Evolutionary conservation across 2,888 invertebrate species (phyloP), one percentile per base, ranked within the genome.

Genomic region (Peribatodes rhomboidaria): DNA sequence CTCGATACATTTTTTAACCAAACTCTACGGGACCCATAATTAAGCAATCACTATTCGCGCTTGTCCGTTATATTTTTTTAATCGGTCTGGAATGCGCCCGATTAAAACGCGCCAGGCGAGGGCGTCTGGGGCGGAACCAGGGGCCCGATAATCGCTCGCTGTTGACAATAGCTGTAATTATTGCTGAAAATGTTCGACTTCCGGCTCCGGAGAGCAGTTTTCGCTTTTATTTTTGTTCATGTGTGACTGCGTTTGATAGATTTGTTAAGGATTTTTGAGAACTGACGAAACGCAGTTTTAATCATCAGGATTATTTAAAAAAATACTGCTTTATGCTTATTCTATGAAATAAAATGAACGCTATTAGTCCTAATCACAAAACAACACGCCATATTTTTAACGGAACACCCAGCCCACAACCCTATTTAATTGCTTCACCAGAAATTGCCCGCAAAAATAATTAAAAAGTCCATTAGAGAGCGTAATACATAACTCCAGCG

Each of bases 141-240:
- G 78, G 67, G 68, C 65, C 72, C 76, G 76, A 78, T 83, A 82
- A 83, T 83, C 77, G 80, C 72, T 74, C 72, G 72, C 74, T 75
- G 84, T 79, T 81, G 80, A 85, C 85, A 86, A 85, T 83, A 78
- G 68, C 70, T 69, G 81, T 75, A 83, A 85, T 85, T 82, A 83
- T 79, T 74, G 72, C 68, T 73, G 71, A 72, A 76, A n/a, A 80
- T 77, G 74, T 71, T 71, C 65, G 67, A 76, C 75, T 81, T 78
- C 72, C 72, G 68, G 56, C 46, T 50, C 54, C 46, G 16, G 18
- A 60, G 59, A 60, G 47, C 61, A 55, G 54, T 61, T 44, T 39
- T 62, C 35, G 35, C 7, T 35, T 50, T 35, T 35, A 18, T 16
- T 35, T 50, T 46, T 16, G 16, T 16, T 10, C 13, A 46, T 22